These are phyloP conservation scores for Drosophila longiperda DNA, from an alignment of 2,888 invertebrate genomes.

Conservation along the genomic window DNA sequence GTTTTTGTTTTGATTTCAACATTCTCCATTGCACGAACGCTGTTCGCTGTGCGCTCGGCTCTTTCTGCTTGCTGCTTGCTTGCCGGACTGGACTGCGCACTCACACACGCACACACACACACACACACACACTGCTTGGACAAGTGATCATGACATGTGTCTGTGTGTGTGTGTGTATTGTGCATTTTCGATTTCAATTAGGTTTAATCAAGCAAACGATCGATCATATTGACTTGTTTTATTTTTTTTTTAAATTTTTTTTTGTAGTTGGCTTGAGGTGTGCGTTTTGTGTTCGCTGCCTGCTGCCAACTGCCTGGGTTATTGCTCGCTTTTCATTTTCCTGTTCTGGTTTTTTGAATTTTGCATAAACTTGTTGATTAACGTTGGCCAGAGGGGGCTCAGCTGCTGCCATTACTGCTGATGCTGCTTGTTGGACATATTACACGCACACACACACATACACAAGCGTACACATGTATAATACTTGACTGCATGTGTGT, in stretches of 20 bases:
- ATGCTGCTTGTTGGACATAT: slow-evolving; percentile 45
- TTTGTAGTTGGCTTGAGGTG: slow-evolving; percentile 68
- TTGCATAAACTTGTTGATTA: slow-evolving; percentile 80
- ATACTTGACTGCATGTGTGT: neutral
- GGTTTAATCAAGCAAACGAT: slow-evolving; percentile 81
- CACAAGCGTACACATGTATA: neutral
- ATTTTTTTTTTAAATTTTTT: slow-evolving; percentile 1
- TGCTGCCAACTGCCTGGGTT: slow-evolving; percentile 60
- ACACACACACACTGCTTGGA: slow-evolving; percentile 33
- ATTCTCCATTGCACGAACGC: slow-evolving; percentile 59
- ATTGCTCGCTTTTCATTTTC: slow-evolving; percentile 79
- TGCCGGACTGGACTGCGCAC: slow-evolving; percentile 67
- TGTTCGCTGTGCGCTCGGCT: slow-evolving; percentile 18
- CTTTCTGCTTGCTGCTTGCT: slow-evolving; percentile 29
- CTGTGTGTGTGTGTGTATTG: slow-evolving; percentile 43
- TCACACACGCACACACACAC: slow-evolving; percentile 6
- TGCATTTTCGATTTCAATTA: slow-evolving; percentile 81
- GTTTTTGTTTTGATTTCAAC: slow-evolving; percentile 81
- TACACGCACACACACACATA: slow-evolving; percentile 18
- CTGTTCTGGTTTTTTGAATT: slow-evolving; percentile 74
- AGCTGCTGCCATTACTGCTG: slow-evolving; percentile 63
- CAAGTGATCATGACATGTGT: slow-evolving; percentile 72
- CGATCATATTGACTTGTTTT: slow-evolving; percentile 81
- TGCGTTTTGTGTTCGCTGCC: slow-evolving; percentile 61
- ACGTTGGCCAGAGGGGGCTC: slow-evolving; percentile 67